Evolutionary conservation across 2,888 invertebrate species (phyloP), one percentile per base, ranked within the genome.

Genomic region (Drosophila affinis): DNA sequence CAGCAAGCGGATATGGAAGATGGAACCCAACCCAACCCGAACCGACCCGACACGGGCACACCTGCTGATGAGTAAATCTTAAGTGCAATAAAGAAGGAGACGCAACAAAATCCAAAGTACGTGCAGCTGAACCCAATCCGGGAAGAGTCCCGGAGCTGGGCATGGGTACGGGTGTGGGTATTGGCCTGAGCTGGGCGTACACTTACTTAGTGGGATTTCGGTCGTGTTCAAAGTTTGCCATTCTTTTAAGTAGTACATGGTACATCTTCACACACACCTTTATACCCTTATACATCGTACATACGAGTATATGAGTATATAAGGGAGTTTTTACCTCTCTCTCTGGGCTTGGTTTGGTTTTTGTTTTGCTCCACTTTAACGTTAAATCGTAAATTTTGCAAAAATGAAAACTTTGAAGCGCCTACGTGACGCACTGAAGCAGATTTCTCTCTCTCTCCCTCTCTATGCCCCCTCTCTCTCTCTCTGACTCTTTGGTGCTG

Each of bases 171-270:
- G 44, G 24, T 24, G 1, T 27, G n/a, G 24, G 29, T 58, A 62
- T 49, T 45, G 17, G 29, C 21, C 49, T 49, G 21, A n/a, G 17
- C 46, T 62, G 57, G 52, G 51, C 74, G 58, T 55, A 73, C 81
- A 90, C 88, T 89, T 88, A 89, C 90, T 90, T 90, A 90, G 90
- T 87, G 88, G 83, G 90, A 90, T 88, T 90, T 82, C 81, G 82
- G 80, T 87, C 71, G 80, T 88, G 86, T 78, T 72, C 74, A 77
- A 83, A 87, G 62, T 83, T 83, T 88, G 74, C 80, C 62, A 83
- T 86, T 88, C 83, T 86, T 76, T 88, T 82, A 83, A 87, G 88
- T 78, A 88, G 88, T 80, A 87, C 81, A 83, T 83, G 73, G 60
- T 46, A 65, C 56, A 44, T 34, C 39, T 39, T 39, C n/a, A 2